Base-by-base conservation (phyloP, 2,113 vertebrate species). In the Microtus oregoni region DNA sequence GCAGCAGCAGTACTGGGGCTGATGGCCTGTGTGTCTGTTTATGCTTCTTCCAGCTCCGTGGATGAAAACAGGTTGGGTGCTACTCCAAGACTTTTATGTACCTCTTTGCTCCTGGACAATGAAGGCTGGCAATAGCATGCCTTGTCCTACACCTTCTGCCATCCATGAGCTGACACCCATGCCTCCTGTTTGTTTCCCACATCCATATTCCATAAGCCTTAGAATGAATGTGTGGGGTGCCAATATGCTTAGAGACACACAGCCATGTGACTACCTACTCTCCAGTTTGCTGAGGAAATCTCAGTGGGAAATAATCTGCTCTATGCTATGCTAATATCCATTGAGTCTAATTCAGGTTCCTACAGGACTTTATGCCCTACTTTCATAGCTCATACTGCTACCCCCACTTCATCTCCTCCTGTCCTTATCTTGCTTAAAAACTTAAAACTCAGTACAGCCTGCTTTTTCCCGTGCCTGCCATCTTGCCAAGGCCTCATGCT, bases 271-370 rank as follows among this genome's bases (percentile, higher is more conserved):
- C 97, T 89, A 50, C 26, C 38, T 41, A 47, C 26, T 97, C 41
- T 79, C 58, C 96, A 94, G 50, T 52, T 95, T 73, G 95, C 94
- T 86, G 89, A 77, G 93, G 82, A 98, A 97, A 93, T 96, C 78
- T 92, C 90, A 83, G 78, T 82, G 65, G 95, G 75, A 89, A 97
- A 96, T 30, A 97, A 96, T 97, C 92, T 30, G 0, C 0, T 97
- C 95, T 87, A 79, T 92, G 89, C 44, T 92, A 67, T 90, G 94
- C 94, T 97, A 81, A 97, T 97, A 95, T 92, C 94, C 86, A 70
- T 0, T 1, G 67, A 81, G 32, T 91, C 89, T 72, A 58, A 96
- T 94, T 79, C 92, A 96, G 85, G 47, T 93, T 94, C 96, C 75
- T 52, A 79, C 93, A 92, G 78, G 83, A 10, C 68, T 67, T 89